Evolutionary conservation across 1,140 invertebrate genomes (phyloP).

Genomic region (Drosophila fuyamai): DNA sequence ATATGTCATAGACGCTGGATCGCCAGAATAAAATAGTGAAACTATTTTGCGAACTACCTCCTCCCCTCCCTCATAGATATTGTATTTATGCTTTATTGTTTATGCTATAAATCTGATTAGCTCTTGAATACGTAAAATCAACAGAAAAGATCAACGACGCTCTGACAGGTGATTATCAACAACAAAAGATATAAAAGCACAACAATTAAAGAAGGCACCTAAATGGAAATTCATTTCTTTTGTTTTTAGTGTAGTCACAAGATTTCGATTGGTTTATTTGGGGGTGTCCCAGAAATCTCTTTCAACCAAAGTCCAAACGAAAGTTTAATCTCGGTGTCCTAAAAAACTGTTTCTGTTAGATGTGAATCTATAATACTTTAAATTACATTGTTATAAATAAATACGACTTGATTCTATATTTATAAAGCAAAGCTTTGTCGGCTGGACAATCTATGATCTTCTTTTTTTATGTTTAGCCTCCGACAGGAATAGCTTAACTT

Average conservation of each 20-base stretch:
- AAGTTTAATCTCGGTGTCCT: background rate
- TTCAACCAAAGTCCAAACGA: background rate
- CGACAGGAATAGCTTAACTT: too few species aligned
- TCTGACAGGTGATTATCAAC: background rate
- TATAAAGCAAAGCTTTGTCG: too few species aligned
- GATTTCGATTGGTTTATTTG: background rate
- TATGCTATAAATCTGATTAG: too few species aligned
- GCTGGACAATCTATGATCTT: too few species aligned
- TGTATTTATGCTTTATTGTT: background rate
- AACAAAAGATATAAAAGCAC: background rate
- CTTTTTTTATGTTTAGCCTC: too few species aligned
- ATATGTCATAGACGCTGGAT: slow-evolving; percentile 2
- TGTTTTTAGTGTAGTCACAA: background rate
- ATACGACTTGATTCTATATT: too few species aligned
- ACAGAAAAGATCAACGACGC: background rate
- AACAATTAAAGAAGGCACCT: background rate
- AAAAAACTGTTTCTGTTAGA: background rate
- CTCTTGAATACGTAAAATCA: slow-evolving; percentile 1
- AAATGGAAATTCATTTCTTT: background rate
- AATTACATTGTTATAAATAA: too few species aligned
- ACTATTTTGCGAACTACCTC: background rate
- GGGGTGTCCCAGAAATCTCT: background rate
- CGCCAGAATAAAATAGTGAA: slow-evolving; percentile 5
- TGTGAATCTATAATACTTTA: too few species aligned
- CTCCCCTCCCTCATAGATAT: background rate